Conservation (phyloP, 2,888 invertebrate species). For the Odontocolon sp. region DNA sequence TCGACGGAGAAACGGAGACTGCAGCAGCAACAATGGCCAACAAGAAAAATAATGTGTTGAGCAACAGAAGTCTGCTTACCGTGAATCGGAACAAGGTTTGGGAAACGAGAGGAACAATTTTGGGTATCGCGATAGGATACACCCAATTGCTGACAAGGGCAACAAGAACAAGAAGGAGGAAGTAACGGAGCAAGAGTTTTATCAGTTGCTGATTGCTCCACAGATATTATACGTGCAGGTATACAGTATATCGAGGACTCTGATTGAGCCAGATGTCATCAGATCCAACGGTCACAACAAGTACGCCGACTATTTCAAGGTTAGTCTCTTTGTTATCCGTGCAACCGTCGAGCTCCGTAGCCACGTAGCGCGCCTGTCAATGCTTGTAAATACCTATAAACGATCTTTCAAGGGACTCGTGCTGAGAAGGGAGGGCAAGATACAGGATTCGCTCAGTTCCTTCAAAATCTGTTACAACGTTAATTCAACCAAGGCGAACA, state of each 20-base stretch:
- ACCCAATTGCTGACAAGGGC: too few species aligned
- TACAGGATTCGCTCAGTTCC: constrained; percentile 91
- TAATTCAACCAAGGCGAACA: constrained; percentile 88
- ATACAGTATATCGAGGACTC: constrained; percentile 84
- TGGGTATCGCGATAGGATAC: constrained; percentile 63
- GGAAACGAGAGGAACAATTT: constrained; percentile 70
- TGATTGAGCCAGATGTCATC: constrained; percentile 86
- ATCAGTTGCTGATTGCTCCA: constrained; percentile 88
- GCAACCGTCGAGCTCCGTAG: too few species aligned
- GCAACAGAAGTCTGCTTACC: constrained; percentile 75
- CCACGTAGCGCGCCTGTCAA: too few species aligned
- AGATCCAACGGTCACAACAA: constrained; percentile 86
- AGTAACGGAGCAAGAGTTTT: not conserved
- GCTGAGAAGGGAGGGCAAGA: constrained; percentile 89
- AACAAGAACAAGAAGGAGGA: too few species aligned
- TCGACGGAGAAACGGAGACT: too few species aligned
- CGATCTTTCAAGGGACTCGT: constrained; percentile 87
- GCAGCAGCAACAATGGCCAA: too few species aligned
- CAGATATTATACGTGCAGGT: constrained; percentile 87
- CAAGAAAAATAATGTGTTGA: constrained; percentile 72
- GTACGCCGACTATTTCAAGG: constrained; percentile 86
- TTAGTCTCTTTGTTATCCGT: too few species aligned
- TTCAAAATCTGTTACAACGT: constrained; percentile 89
- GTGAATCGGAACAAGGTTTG: constrained; percentile 67
- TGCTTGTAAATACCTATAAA: not conserved